Percentiles rank a stretch among this genome's conserved stretches.
Evolutionary conservation across 2,113 vertebrate genomes (phyloP).

Genomic region (Gadus macrocephalus): DNA sequence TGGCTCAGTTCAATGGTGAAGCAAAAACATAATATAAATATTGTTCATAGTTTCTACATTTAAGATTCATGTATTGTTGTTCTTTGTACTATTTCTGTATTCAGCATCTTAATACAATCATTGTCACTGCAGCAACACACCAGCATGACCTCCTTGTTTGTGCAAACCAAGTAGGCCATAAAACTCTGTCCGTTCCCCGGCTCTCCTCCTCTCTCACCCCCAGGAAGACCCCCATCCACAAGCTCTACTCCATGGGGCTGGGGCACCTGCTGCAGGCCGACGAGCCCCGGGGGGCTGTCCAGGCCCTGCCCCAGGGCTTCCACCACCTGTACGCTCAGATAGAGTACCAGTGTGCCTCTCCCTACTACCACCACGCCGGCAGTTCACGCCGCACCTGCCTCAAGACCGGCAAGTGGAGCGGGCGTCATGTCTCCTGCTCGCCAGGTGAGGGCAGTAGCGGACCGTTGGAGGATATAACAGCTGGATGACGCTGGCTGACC

Average conservation of each 20-base stretch:
- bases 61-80: too few relatives aligned
- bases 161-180: too few relatives aligned
- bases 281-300: constrained; percentile 76
- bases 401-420: constrained; percentile 96
- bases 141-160: too few relatives aligned
- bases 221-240: constrained; percentile 91
- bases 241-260: constrained; percentile 80
- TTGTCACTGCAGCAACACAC: too few relatives aligned
- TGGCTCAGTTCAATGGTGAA: too few relatives aligned
- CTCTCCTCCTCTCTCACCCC: constrained; percentile 7
- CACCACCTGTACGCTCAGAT: constrained; percentile 90
- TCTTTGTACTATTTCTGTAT: too few relatives aligned
- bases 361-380: constrained; percentile 87
- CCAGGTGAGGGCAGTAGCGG: constrained; percentile 83
- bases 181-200: too few relatives aligned
- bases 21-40: too few relatives aligned
- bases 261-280: constrained; percentile 65
- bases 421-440: constrained; percentile 88
- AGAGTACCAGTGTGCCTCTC: constrained; percentile 88
- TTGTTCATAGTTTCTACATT: too few relatives aligned
- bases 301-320: constrained; percentile 79
- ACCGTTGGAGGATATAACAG: not conserved
- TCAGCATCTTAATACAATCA: too few relatives aligned
- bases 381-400: constrained; percentile 92
- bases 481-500: too few relatives aligned